Conservation (phyloP, 2,888 invertebrate species). For the Capitulum mitella region DNA sequence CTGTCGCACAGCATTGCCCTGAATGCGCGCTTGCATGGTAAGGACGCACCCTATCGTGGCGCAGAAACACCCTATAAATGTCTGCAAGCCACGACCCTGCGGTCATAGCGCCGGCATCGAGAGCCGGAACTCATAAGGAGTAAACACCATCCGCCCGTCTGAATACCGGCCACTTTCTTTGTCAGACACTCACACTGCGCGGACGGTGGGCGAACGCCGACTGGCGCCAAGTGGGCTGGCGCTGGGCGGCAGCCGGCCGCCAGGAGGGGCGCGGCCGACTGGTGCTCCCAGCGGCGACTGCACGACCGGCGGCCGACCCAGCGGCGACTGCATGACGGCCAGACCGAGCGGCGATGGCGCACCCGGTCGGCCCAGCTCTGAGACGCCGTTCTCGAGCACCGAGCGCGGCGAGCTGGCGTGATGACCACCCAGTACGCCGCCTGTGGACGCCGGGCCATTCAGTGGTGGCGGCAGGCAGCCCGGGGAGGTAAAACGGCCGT, state of each 20-base stretch:
- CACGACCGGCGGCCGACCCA: neutral
- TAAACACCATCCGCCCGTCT: too few relatives aligned
- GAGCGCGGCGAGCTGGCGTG: neutral
- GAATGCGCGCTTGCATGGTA: too few relatives aligned
- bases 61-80: too few relatives aligned
- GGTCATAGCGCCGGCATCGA: too few relatives aligned
- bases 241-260: neutral
- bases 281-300: conserved; percentile 15
- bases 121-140: too few relatives aligned
- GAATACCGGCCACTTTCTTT: too few relatives aligned
- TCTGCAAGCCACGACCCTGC: too few relatives aligned
- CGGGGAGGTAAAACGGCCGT: too few relatives aligned
- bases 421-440: neutral
- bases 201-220: conserved; percentile 32
- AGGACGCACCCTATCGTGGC: too few relatives aligned
- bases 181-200: conserved; percentile 21
- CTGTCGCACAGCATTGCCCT: too few relatives aligned
- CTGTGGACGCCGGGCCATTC: too few relatives aligned
- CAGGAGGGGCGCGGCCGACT: neutral
- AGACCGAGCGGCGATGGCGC: conserved; percentile 10
- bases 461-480: too few relatives aligned
- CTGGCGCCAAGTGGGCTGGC: conserved; percentile 32
- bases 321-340: neutral
- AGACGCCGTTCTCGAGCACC: conserved; percentile 1
- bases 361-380: conserved; percentile 10